Evolutionary conservation across 1,140 invertebrate species (phyloP).

Genomic region (Microplitis demolitor): DNA sequence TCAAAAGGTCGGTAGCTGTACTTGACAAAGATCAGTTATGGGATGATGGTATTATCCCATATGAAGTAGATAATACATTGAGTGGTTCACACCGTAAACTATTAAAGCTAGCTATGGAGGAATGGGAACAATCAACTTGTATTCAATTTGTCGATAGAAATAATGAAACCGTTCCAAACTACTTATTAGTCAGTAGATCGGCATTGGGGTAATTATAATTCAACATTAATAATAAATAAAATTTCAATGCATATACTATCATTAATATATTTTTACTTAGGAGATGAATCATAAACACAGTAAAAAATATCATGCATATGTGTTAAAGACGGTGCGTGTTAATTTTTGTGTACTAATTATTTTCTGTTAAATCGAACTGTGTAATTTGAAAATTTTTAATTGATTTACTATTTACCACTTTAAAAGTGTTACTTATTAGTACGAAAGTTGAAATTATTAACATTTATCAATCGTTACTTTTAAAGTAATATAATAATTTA

Average conservation of each 20-base stretch:
- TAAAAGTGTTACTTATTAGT: no score
- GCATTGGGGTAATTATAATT: not conserved
- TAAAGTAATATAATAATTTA: no score
- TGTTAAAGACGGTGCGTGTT: no score
- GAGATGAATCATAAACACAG: no score
- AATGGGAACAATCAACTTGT: not conserved
- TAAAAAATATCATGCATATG: no score
- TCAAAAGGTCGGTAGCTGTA: not conserved
- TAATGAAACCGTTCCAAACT: not conserved
- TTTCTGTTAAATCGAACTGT: no score
- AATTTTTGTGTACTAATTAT: no score
- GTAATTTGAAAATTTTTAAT: no score
- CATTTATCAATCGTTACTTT: no score
- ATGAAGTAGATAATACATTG: not conserved
- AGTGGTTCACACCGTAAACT: not conserved
- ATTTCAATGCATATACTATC: not conserved
- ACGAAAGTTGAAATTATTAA: no score
- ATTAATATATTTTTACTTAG: no score
- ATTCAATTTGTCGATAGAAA: not conserved
- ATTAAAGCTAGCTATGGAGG: not conserved
- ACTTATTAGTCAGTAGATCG: not conserved
- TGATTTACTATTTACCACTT: no score
- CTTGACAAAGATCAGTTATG: not conserved
- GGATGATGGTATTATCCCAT: not conserved
- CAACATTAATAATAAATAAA: not conserved